Evolutionary conservation across 2,888 invertebrate genomes (phyloP), one percentile per base, ranked within the genome.

Genomic region (Drosophila seclusa): DNA sequence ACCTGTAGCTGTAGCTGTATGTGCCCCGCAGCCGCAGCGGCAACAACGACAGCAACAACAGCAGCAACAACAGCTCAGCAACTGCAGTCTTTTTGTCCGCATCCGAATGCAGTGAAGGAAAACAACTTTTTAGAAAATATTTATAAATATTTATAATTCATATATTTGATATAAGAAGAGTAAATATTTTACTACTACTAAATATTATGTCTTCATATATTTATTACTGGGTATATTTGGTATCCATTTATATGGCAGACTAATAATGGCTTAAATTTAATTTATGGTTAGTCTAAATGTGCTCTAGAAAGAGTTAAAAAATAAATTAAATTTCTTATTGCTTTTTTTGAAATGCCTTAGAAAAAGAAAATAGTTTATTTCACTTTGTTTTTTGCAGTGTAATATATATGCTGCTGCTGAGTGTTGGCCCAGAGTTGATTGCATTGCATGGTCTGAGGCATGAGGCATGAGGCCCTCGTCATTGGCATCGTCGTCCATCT

Each of bases 401-500:
- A 50, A 45, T 24, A 45, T 24, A 24, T 21, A 16, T 52, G 65
- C 34, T 40, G 73, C 32, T 57, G 60, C 38, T 62, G 65, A 70
- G 73, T 85, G 80, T 78, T 80, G 73, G 67, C 40, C 54, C 11
- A 24, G 21, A 68, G 74, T 76, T 85, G 84, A 88, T 88, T 85
- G 83, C 87, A 59, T 70, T 85, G 78, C 81, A 72, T 50, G 27
- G 18, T 11, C 21, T 45, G 29, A 11, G 27, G 50, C 6, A 27
- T 57, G 38, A 4, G 29, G 40, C 21, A 57, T 79, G 83, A 68
- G 67, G 78, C 68, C 70, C 66, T 63, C 53, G 58, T 59, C 73
- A 72, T 68, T 59, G 74, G 77, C 86, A 72, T 55, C 86, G 88
- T 85, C 88, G 90, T 89, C 88, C 90, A 89, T 87, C 88, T 89